Base-by-base conservation (phyloP, 2,113 vertebrate species). In the Trachemys scripta region DNA sequence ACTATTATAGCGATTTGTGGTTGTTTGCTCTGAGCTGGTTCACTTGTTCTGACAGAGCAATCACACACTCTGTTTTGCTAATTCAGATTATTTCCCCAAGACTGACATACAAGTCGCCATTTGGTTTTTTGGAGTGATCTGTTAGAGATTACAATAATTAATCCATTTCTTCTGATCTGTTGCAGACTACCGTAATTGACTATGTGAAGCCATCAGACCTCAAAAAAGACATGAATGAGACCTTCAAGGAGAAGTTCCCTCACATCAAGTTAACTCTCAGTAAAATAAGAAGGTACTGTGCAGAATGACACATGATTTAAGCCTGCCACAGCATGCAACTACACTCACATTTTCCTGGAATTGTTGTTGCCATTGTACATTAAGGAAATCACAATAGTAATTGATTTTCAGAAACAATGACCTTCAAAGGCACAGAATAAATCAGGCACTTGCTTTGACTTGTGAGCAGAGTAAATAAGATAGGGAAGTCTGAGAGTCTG, bases 211-310 rank as follows among this genome's bases (percentile, higher is more conserved):
- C 99, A 89, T 99, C 99, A 0, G 99, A 99, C 98, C 99, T 99
- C 95, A 99, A 99, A 98, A 99, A 99, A 96, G 99, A 99, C 98
- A 99, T 99, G 99, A 99, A 99, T 1, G 99, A 99, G 98, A 99
- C 99, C 16, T 99, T 99, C 96, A 99, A 99, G 96, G 99, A 99
- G 98, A 99, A 99, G 97, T 99, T 99, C 97, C 99, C 99, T 94
- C 99, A 99, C 98, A 99, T 99, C 92, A 98, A 99, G 88, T 97
- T 99, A 65, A 99, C 99, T 1, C 99, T 99, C 96, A 99, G 99
- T 98, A 99, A 99, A 98, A 99, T 99, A 91, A 98, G 99, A 97
- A 99, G 99, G 99, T 99, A 98, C 0, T 53, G 79, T 81, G 49
- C 57, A 72, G 75, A 51, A 62, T 1, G 1, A 0, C 7, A 4